Evolutionary conservation across 1,140 invertebrate species (phyloP).

Genomic region (Oreohelix idahoensis): DNA sequence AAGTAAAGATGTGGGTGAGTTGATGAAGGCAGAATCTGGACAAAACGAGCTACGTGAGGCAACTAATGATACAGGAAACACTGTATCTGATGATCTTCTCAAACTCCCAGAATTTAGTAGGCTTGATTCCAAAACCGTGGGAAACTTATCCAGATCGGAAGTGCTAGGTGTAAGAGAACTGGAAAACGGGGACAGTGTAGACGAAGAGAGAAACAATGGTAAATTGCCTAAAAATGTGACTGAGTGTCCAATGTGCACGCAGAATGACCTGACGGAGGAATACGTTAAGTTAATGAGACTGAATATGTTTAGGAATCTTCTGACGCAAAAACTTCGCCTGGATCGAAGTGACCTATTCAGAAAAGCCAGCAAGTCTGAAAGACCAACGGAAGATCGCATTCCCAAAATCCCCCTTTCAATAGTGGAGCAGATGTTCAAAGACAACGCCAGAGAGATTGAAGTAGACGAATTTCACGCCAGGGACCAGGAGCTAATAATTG

Average conservation of each 20-base stretch:
- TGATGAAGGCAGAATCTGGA: no score
- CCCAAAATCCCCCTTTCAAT: not conserved
- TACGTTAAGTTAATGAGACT: not conserved
- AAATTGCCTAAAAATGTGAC: not conserved
- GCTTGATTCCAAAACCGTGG: no score
- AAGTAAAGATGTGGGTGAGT: no score
- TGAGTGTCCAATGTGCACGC: not conserved
- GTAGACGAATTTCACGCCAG: conserved; percentile 19
- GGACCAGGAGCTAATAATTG: conserved; percentile 5
- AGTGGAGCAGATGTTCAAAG: not conserved
- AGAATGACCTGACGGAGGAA: not conserved
- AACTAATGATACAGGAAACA: no score
- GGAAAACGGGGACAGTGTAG: not conserved
- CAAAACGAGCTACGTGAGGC: no score
- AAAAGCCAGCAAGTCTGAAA: not conserved
- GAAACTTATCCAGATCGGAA: no score
- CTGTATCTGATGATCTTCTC: no score
- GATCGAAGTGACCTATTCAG: not conserved
- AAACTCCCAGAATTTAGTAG: no score
- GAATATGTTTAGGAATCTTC: not conserved
- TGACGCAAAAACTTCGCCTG: not conserved
- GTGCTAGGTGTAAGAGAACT: no score
- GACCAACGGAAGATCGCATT: not conserved
- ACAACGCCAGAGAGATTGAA: not conserved
- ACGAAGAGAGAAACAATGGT: not conserved